Conservation (phyloP, 2,797 vertebrate species). For the Enteromius treurensis region DNA sequence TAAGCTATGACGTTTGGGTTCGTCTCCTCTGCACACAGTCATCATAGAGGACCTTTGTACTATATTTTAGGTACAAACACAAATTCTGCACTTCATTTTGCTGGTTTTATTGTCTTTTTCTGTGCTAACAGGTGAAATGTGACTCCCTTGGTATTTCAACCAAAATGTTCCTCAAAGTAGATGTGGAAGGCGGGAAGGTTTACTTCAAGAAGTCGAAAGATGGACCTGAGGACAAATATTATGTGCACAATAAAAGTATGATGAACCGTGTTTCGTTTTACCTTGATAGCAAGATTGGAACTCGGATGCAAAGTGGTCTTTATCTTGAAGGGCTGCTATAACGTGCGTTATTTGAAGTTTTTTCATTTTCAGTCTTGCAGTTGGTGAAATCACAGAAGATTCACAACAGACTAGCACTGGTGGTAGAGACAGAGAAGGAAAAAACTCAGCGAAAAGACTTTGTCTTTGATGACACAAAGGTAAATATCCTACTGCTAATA, state of each 20-base stretch:
- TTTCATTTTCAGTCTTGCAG: conserved; percentile 85
- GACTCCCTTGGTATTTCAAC: conserved; percentile 89
- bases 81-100: not conserved
- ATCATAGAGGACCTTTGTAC: not conserved
- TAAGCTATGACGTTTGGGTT: not conserved
- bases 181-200: conserved; percentile 94
- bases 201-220: conserved; percentile 94
- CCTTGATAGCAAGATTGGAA: not conserved
- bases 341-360: not conserved
- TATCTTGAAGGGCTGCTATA: not conserved
- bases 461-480: conserved; percentile 93
- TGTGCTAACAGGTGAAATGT: conserved; percentile 86
- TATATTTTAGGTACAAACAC: not conserved
- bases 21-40: not conserved
- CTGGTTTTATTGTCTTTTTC: conserved; percentile 29
- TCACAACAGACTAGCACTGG: conserved; percentile 87
- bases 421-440: conserved; percentile 93
- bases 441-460: conserved; percentile 91
- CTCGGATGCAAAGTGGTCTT: not conserved
- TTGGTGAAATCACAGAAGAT: conserved; percentile 96
- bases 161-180: conserved; percentile 94
- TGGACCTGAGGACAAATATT: conserved; percentile 94
- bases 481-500: conserved; percentile 61
- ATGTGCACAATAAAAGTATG: conserved; percentile 95
- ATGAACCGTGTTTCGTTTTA: no score